These are phyloP conservation scores for Drosophila grimshawi DNA, from an alignment of 1,140 invertebrate genomes.

Conservation along the genomic window DNA sequence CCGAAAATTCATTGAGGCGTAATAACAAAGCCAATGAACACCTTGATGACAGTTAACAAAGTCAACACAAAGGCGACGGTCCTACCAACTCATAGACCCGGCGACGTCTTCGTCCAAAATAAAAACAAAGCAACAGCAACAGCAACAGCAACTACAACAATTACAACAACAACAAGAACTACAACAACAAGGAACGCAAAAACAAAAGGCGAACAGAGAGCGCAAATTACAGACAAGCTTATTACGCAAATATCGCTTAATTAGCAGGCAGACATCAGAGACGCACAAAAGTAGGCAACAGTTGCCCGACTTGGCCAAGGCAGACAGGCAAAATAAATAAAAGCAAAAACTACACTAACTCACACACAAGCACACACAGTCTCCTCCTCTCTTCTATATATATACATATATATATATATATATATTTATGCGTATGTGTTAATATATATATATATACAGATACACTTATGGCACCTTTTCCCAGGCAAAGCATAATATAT, in stretches of 20 bases:
- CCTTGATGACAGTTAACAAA: slow-evolving; percentile 79
- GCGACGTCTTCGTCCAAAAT: background rate
- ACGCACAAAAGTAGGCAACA: slow-evolving; percentile 75
- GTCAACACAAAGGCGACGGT: slow-evolving; percentile 39
- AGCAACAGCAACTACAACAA: slow-evolving; percentile 4
- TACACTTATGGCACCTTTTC: slow-evolving; percentile 77
- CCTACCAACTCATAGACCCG: background rate
- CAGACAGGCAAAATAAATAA: slow-evolving; percentile 52
- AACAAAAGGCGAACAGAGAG: slow-evolving; percentile 65
- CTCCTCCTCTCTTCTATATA: background rate
- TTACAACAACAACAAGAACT: background rate
- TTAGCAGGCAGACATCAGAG: slow-evolving; percentile 62
- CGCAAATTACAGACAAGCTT: slow-evolving; percentile 80
- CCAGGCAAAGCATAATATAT: slow-evolving; percentile 78
- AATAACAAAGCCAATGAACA: slow-evolving; percentile 82
- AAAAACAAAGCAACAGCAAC: slow-evolving; percentile 27
- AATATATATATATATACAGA: slow-evolving; percentile 6
- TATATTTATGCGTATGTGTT: slow-evolving; percentile 1
- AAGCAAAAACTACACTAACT: slow-evolving; percentile 36
- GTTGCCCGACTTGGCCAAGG: slow-evolving; percentile 46
- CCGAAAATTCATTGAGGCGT: slow-evolving; percentile 75
- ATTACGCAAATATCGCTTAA: slow-evolving; percentile 82
- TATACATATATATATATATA: slow-evolving; percentile 23
- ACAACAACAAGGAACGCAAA: slow-evolving; percentile 1
- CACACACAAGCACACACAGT: background rate